Conservation (phyloP, 2,113 vertebrate species). For the Aptenodytes patagonicus region DNA sequence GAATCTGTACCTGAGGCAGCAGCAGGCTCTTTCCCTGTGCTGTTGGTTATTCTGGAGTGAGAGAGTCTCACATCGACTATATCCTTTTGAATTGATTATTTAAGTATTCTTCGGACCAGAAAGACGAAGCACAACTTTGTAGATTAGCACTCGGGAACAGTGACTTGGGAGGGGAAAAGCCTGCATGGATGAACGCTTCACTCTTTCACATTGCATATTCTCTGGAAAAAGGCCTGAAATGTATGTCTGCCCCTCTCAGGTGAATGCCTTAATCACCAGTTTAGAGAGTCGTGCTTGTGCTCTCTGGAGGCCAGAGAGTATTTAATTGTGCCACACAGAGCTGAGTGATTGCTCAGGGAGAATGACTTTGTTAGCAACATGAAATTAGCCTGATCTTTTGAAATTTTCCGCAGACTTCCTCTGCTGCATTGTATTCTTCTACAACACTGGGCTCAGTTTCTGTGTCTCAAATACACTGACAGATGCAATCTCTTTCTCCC, state of each 20-base stretch:
- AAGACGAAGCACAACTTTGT: background rate
- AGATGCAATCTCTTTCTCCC: background rate
- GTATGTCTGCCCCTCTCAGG: background rate
- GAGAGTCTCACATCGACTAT: background rate
- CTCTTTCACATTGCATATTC: background rate
- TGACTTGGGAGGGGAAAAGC: background rate
- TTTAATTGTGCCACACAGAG: background rate
- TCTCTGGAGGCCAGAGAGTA: background rate
- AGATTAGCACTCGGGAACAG: background rate
- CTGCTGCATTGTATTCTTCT: background rate
- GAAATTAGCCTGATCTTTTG: background rate
- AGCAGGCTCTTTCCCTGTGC: background rate
- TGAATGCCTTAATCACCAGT: background rate
- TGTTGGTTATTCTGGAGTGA: background rate
- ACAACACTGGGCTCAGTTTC: background rate
- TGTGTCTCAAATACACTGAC: background rate
- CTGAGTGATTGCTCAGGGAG: background rate
- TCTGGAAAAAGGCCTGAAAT: background rate
- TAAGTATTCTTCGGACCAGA: background rate
- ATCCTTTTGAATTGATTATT: background rate
- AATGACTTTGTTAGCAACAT: slow-evolving; percentile 1
- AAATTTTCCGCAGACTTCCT: background rate
- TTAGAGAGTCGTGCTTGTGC: background rate
- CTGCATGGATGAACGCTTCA: background rate
- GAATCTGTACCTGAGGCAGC: background rate